Evolutionary conservation across 2,113 vertebrate species (phyloP), one percentile per base, ranked within the genome.

Genomic region (Vimba vimba): DNA sequence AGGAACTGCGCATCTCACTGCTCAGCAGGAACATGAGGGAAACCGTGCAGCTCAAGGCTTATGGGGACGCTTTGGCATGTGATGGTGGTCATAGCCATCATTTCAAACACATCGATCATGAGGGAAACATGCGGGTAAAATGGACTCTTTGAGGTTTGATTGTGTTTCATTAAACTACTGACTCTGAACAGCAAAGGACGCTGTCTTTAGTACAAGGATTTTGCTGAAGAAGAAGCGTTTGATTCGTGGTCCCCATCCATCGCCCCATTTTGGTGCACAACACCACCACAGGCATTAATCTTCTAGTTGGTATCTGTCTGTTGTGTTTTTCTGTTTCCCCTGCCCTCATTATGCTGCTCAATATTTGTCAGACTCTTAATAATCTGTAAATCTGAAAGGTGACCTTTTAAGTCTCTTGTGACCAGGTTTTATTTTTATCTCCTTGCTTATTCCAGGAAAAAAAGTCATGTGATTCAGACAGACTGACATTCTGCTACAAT

Each of bases 401-500:
- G 81, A 82, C 82, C 82, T 86, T 57, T 66, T 69, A 33, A 73
- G 71, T 85, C 52, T 57, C 43, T 71, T 33, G 39, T 39, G 74
- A 52, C 19, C 71, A 11, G n/a, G 23, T 57, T 80, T 47, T 84
- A 50, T 79, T 64, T 43, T 36, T 68, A 30, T 47, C 74, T 43
- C 12, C 36, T 33, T 82, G 19, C 23, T 79, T 78, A 30, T 52
- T 82, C 84, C 21, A 57, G 60, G 64, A 57, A 77, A 25, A 25
- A 77, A 59, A 74, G 30, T 66, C 27, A 86, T 76, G 77, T 74
- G 77, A 73, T 57, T 47, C 33, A 21, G 73, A 75, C 50, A 75
- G 19, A 64, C 52, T 64, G 57, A 45, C 83, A 69, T 79, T 68
- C 25, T 71, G 33, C 43, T 36, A 12, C 30, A 33, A n/a, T 68